Evolutionary conservation across 2,888 invertebrate species (phyloP).

Genomic region (Luffia ferchaultella): DNA sequence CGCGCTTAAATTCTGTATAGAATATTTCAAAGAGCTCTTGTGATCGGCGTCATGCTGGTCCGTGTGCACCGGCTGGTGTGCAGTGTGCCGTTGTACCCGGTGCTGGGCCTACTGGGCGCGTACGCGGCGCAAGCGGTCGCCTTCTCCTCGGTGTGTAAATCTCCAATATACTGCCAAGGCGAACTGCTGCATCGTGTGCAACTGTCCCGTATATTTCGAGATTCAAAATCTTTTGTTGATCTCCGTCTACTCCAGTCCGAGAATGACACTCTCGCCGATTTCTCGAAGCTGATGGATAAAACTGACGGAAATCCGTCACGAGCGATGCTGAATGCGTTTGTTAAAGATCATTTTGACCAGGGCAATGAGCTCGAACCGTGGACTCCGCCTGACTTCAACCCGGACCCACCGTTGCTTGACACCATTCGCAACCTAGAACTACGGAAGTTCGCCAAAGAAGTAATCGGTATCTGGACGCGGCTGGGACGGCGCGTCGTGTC

Average conservation of each 20-base stretch:
- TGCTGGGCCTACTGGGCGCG: slow-evolving; percentile 43
- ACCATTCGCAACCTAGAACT: slow-evolving; percentile 68
- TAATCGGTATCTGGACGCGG: slow-evolving; percentile 70
- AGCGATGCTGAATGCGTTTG: slow-evolving; percentile 57
- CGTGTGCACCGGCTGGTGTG: slow-evolving; percentile 18
- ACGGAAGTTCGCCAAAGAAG: slow-evolving; percentile 68
- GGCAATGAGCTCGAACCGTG: slow-evolving; percentile 69
- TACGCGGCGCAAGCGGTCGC: slow-evolving; percentile 36
- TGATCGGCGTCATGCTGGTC: background rate
- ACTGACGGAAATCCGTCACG: slow-evolving; percentile 55
- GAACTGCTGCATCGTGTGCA: slow-evolving; percentile 78
- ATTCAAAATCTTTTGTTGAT: slow-evolving; percentile 89
- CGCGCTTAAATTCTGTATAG: background rate
- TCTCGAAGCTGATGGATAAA: slow-evolving; percentile 60
- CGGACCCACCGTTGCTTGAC: slow-evolving; percentile 68
- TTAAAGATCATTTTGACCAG: slow-evolving; percentile 66
- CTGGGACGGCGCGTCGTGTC: slow-evolving; percentile 68
- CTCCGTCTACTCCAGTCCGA: slow-evolving; percentile 71
- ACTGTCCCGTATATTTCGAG: slow-evolving; percentile 73
- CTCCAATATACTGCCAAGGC: slow-evolving; percentile 79
- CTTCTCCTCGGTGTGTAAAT: slow-evolving; percentile 51
- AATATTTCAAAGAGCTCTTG: background rate
- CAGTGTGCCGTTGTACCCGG: slow-evolving; percentile 35
- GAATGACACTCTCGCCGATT: slow-evolving; percentile 65
- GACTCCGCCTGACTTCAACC: slow-evolving; percentile 69